Evolutionary conservation across 1,140 invertebrate genomes (phyloP).

Genomic region (Drosophila bifasciata): DNA sequence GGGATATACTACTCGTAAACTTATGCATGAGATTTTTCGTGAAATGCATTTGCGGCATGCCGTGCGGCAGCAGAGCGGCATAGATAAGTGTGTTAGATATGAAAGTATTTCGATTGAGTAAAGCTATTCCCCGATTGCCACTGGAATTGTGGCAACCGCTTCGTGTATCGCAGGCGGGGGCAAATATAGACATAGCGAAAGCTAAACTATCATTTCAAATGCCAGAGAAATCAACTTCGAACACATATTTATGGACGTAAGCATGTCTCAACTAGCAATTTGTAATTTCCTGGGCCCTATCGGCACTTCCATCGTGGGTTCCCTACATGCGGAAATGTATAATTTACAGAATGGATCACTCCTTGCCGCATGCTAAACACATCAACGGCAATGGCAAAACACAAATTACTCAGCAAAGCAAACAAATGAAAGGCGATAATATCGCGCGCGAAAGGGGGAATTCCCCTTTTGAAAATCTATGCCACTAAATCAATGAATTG

Average conservation of each 20-base stretch:
- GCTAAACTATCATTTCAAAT: conserved; percentile 46
- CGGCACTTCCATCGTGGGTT: conserved; percentile 55
- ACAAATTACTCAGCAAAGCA: conserved; percentile 80
- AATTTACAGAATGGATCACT: conserved; percentile 56
- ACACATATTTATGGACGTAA: not conserved
- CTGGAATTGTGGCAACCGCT: not conserved
- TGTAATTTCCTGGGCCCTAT: conserved; percentile 76
- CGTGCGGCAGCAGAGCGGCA: conserved; percentile 19
- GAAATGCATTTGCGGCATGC: conserved; percentile 25
- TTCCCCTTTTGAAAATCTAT: conserved; percentile 41
- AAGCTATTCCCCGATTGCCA: not conserved
- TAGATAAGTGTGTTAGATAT: conserved; percentile 28
- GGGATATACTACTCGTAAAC: conserved; percentile 45
- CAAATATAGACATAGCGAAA: conserved; percentile 61
- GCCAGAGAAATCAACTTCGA: conserved; percentile 39
- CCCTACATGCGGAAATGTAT: conserved; percentile 38
- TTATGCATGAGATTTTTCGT: conserved; percentile 74
- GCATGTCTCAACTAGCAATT: conserved; percentile 60
- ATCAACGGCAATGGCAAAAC: conserved; percentile 65
- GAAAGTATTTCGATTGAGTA: conserved; percentile 13
- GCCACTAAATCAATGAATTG: conserved; percentile 75
- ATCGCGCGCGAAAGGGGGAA: conserved; percentile 44
- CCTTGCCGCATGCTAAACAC: conserved; percentile 58
- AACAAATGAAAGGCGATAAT: conserved; percentile 76
- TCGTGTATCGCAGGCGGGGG: conserved; percentile 8